phyloP scores from a whole-genome alignment of 92 coral and sea anemone species.

The Epizoanthus ramosus region DNA sequence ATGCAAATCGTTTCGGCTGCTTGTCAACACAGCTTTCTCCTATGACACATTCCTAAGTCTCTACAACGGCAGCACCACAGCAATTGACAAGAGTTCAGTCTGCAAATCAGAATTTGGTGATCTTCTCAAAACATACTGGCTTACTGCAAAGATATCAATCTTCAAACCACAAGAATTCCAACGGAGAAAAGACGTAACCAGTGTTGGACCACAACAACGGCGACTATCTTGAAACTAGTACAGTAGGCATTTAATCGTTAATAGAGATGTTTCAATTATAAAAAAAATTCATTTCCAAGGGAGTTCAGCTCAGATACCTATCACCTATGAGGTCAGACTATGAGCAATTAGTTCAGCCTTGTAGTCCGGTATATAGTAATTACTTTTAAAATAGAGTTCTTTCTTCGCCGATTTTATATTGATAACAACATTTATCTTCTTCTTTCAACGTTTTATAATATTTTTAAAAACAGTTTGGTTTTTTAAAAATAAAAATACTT shows the following conservation, averaged over 20 bases:
- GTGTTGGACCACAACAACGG: not conserved
- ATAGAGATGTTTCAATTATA: not conserved
- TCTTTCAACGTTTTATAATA: no score
- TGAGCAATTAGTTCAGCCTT: no score
- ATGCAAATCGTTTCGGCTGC: conserved; percentile 4
- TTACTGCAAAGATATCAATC: not conserved
- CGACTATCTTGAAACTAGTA: not conserved
- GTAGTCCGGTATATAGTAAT: no score
- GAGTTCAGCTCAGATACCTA: not conserved
- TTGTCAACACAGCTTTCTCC: conserved; percentile 6
- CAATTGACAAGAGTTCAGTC: not conserved
- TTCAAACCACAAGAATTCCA: not conserved
- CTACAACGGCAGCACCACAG: conserved; percentile 14
- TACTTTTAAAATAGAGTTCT: no score
- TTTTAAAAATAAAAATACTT: no score
- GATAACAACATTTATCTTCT: no score
- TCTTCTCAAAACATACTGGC: not conserved
- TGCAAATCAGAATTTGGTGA: not conserved
- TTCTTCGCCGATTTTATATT: no score
- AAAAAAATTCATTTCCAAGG: not conserved
- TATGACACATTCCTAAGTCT: conserved; percentile 26
- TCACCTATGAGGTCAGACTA: no score
- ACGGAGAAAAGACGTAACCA: not conserved
- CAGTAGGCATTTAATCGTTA: not conserved
- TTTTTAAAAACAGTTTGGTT: no score